These are phyloP conservation scores for Marmota flaviventris DNA, from an alignment of 2,113 vertebrate genomes.

Conservation along the genomic window DNA sequence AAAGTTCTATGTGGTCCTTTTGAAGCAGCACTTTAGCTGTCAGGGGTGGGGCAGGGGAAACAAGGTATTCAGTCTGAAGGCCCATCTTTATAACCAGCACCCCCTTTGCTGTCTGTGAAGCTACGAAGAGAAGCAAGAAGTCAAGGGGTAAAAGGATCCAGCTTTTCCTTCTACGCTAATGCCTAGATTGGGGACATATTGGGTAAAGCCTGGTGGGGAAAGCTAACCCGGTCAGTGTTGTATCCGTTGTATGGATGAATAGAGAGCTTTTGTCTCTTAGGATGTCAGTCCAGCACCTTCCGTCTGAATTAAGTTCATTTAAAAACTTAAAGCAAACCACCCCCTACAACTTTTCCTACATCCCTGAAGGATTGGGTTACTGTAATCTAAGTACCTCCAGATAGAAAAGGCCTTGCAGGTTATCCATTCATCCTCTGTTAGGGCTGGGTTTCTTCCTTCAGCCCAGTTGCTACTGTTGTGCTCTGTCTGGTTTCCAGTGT, in stretches of 20 bases:
- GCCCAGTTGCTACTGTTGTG: not conserved
- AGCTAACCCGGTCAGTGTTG: not conserved
- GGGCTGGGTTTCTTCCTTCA: conserved; percentile 68
- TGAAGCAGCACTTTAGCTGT: conserved; percentile 8
- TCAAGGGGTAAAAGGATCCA: not conserved
- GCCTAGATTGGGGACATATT: not conserved
- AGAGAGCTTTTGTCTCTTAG: conserved; percentile 74
- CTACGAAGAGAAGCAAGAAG: not conserved
- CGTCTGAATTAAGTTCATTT: conserved; percentile 71
- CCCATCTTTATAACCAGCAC: not conserved
- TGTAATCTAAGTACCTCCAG: conserved; percentile 71
- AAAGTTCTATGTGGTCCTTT: not conserved
- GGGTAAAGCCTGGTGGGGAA: conserved; percentile 34
- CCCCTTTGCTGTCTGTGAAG: not conserved
- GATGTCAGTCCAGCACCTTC: conserved; percentile 73
- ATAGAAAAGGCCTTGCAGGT: conserved; percentile 55
- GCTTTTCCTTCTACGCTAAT: not conserved
- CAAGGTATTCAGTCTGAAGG: not conserved
- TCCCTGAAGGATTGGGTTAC: conserved; percentile 67
- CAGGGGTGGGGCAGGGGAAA: not conserved
- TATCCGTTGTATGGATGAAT: not conserved
- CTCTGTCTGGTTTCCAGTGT: conserved; percentile 50
- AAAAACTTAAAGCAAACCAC: conserved; percentile 65
- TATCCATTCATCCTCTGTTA: conserved; percentile 55
- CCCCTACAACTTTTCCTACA: conserved; percentile 44